Evolutionary conservation across 2,888 invertebrate genomes (phyloP).

Genomic region (Rhagophthalmus giganteus): DNA sequence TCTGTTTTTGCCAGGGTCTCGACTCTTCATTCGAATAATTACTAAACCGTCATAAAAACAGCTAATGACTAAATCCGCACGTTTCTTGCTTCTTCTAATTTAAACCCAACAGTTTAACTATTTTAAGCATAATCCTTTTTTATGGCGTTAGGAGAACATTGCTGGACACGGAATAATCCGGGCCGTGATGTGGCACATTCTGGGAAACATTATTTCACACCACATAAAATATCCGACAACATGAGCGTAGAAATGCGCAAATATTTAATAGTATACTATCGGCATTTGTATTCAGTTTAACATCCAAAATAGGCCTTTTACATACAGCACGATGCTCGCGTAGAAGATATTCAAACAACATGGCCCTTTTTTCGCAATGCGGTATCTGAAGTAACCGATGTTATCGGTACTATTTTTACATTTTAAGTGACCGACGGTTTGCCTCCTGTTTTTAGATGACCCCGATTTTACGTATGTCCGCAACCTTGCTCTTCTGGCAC

Average conservation of each 20-base stretch:
- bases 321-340: background rate
- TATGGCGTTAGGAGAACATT: conserved; percentile 10
- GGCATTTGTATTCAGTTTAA: conserved; percentile 6
- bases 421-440: conserved; percentile 23
- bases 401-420: conserved; percentile 21
- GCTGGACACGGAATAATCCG: conserved; percentile 20
- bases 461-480: conserved; percentile 30
- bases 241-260: conserved; percentile 11
- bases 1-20: conserved; percentile 29
- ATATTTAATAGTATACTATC: conserved; percentile 10
- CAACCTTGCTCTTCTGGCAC: conserved; percentile 33
- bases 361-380: conserved; percentile 20
- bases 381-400: conserved; percentile 10
- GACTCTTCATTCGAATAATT: conserved; percentile 33
- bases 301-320: conserved; percentile 11
- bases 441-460: conserved; percentile 25
- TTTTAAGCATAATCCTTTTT: conserved; percentile 26
- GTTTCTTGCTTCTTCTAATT: conserved; percentile 36
- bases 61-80: conserved; percentile 36
- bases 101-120: conserved; percentile 34
- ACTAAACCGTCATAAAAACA: conserved; percentile 33
- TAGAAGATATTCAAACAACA: conserved; percentile 7
- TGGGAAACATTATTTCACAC: conserved; percentile 12
- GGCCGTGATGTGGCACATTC: conserved; percentile 15
- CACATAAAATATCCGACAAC: conserved; percentile 15